These are phyloP conservation scores for Alcedo quadribrachys DNA, from an alignment of 2,797 vertebrate genomes.

Conservation along the genomic window DNA sequence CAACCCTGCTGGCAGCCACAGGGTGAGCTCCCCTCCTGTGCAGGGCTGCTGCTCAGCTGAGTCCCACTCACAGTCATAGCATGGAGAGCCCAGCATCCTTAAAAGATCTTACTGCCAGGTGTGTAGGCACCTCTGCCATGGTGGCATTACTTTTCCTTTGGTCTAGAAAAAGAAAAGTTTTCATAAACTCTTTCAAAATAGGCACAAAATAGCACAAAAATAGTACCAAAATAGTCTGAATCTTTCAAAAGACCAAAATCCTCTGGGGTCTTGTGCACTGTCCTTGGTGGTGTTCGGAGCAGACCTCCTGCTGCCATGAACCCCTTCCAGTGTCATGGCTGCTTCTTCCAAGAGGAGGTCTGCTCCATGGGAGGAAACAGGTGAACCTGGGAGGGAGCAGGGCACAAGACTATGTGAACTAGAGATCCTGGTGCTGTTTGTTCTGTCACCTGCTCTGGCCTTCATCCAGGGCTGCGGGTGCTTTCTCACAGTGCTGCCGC, in stretches of 20 bases:
- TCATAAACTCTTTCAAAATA: background rate
- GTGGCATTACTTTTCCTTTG: background rate
- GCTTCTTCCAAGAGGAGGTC: background rate
- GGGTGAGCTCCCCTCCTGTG: background rate
- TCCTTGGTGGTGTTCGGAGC: background rate
- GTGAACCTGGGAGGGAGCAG: conserved; percentile 24
- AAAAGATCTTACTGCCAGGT: background rate
- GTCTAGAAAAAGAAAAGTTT: background rate
- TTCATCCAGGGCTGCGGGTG: background rate
- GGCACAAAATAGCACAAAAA: background rate
- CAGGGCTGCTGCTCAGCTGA: background rate
- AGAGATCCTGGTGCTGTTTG: conserved; percentile 9
- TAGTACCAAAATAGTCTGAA: background rate
- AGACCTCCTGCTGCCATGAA: background rate
- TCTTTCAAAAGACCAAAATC: background rate
- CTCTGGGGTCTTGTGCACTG: background rate
- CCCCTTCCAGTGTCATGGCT: background rate
- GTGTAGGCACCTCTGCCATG: background rate
- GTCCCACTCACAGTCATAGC: accelerated
- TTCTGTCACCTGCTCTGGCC: conserved; percentile 49
- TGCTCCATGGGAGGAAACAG: conserved; percentile 32
- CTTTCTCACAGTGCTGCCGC: background rate
- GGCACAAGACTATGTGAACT: conserved; percentile 34
- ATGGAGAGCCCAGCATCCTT: background rate
- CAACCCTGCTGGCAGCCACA: background rate